Conservation (phyloP, 2,888 invertebrate species). For the Atethmia centrago region DNA sequence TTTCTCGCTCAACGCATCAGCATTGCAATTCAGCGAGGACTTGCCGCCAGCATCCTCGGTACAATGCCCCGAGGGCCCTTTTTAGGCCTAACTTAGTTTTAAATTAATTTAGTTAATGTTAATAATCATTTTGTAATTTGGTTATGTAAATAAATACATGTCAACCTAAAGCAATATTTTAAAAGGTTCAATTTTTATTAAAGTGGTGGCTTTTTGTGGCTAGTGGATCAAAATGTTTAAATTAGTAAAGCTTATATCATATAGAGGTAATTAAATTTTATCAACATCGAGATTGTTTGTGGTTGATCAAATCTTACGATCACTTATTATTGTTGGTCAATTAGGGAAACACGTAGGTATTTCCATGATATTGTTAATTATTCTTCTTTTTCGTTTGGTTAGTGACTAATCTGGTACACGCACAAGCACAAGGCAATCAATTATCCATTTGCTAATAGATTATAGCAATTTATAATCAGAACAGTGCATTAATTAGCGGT, state of each 20-base stretch:
- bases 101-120: too few species aligned
- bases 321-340: background rate
- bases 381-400: too few species aligned
- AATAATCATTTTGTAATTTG: too few species aligned
- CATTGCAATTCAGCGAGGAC: too few species aligned
- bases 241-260: background rate
- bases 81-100: too few species aligned
- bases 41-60: too few species aligned
- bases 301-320: background rate
- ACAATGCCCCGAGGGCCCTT: too few species aligned
- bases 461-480: background rate
- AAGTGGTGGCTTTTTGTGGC: background rate
- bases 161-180: background rate
- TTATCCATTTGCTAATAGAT: constrained; percentile 2
- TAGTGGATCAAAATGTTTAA: background rate
- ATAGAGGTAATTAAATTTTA: background rate
- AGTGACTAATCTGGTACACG: too few species aligned
- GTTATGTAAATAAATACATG: too few species aligned
- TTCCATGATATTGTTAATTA: background rate
- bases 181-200: too few species aligned
- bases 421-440: background rate
- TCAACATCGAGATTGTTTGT: background rate
- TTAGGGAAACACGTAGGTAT: background rate
- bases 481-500: background rate
- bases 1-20: too few species aligned